These are phyloP conservation scores for Notothenia rossii DNA, from an alignment of 2,113 vertebrate genomes.

Conservation along the genomic window DNA sequence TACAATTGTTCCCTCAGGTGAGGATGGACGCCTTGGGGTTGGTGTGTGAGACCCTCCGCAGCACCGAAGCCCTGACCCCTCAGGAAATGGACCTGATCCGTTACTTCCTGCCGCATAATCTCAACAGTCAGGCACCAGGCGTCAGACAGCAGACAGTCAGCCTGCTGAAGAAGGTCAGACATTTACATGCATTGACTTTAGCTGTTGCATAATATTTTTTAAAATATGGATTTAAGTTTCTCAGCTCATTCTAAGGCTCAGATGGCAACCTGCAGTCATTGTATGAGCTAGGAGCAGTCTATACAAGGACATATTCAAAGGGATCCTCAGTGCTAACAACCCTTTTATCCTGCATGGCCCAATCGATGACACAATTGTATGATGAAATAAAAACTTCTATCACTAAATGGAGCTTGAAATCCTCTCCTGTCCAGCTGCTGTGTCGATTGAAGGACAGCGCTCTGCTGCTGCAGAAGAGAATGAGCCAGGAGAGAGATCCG, in stretches of 20 bases:
- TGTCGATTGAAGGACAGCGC: conserved; percentile 92
- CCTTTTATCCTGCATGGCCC: not conserved
- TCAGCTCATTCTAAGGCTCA: too few relatives aligned
- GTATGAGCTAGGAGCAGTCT: not conserved
- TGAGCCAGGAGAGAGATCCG: conserved; percentile 78
- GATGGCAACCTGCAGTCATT: not conserved
- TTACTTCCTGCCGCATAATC: conserved; percentile 89
- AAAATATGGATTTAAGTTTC: not conserved
- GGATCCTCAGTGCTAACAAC: not conserved
- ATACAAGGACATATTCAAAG: not conserved
- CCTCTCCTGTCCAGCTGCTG: conserved; percentile 85
- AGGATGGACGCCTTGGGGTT: conserved; percentile 95
- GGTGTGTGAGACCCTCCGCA: conserved; percentile 93
- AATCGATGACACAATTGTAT: not conserved
- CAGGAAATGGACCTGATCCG: conserved; percentile 91
- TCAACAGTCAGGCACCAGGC: conserved; percentile 92
- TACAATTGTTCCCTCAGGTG: conserved; percentile 79
- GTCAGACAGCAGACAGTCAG: conserved; percentile 91
- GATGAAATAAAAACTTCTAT: rapidly evolving
- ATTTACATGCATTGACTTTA: not conserved
- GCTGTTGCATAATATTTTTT: not conserved
- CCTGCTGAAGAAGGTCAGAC: conserved; percentile 92
- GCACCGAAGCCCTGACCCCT: conserved; percentile 88
- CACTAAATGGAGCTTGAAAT: not conserved
- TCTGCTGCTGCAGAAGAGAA: conserved; percentile 88